These are phyloP conservation scores for Coluber constrictor DNA, from an alignment of 2,797 vertebrate genomes.

Conservation along the genomic window DNA sequence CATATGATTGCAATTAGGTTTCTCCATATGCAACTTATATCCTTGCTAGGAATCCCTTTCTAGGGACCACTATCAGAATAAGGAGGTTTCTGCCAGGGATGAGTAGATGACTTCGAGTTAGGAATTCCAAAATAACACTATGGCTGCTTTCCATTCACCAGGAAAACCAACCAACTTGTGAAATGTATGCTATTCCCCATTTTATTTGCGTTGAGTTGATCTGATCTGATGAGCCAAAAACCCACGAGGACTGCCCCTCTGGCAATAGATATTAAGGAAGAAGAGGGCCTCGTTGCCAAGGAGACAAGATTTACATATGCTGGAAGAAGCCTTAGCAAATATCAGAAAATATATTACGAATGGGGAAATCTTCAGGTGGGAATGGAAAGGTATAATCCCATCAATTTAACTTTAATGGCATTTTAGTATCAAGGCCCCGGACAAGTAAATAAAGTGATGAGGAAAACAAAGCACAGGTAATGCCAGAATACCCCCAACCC, in stretches of 20 bases:
- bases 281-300: background rate
- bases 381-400: background rate
- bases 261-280: background rate
- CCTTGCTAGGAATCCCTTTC: background rate
- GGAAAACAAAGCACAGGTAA: background rate
- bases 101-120: background rate
- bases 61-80: background rate
- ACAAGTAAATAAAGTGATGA: conserved; percentile 2
- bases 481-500: conserved; percentile 11
- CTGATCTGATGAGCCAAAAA: background rate
- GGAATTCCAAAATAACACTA: background rate
- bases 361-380: background rate
- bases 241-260: background rate
- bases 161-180: background rate
- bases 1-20: background rate
- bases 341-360: conserved; percentile 3
- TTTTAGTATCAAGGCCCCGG: background rate
- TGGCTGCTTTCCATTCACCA: background rate
- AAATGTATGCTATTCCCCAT: background rate
- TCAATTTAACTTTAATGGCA: background rate
- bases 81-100: background rate
- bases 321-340: background rate
- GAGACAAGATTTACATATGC: background rate
- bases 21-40: background rate
- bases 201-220: background rate